Evolutionary conservation across 2,888 invertebrate species (phyloP).

Genomic region (Xiphydria camelus): DNA sequence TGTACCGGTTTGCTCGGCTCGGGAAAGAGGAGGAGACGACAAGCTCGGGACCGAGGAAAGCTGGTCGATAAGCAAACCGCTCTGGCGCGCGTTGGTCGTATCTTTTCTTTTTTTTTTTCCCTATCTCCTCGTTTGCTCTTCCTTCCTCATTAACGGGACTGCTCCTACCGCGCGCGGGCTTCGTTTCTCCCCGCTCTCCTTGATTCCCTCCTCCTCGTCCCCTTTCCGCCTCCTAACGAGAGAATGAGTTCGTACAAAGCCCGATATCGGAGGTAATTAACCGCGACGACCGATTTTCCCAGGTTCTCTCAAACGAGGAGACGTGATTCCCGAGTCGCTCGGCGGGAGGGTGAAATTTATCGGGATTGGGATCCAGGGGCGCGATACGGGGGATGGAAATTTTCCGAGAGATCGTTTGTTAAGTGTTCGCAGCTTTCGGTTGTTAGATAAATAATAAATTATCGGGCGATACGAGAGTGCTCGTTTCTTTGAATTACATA

Average conservation of each 20-base stretch:
- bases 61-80: conserved; percentile 25
- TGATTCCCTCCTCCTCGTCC: conserved; percentile 8
- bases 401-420: too few species aligned
- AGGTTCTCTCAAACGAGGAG: too few species aligned
- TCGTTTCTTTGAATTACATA: too few species aligned
- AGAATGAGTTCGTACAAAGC: conserved; percentile 27
- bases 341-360: background rate
- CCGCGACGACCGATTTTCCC: conserved; percentile 1
- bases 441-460: too few species aligned
- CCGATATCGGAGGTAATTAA: conserved; percentile 21
- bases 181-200: too few species aligned
- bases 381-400: too few species aligned
- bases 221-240: conserved; percentile 18
- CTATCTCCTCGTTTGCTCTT: background rate
- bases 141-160: background rate
- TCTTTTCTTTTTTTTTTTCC: background rate
- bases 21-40: too few species aligned
- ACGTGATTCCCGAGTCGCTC: too few species aligned
- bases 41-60: too few species aligned
- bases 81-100: conserved; percentile 13
- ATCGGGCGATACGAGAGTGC: too few species aligned
- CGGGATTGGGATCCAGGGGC: background rate
- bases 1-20: conserved; percentile 1
- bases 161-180: too few species aligned
- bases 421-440: too few species aligned